phyloP scores from a whole-genome alignment of 1,140 invertebrate species.

The Pseudomyrmex dendroicus region DNA sequence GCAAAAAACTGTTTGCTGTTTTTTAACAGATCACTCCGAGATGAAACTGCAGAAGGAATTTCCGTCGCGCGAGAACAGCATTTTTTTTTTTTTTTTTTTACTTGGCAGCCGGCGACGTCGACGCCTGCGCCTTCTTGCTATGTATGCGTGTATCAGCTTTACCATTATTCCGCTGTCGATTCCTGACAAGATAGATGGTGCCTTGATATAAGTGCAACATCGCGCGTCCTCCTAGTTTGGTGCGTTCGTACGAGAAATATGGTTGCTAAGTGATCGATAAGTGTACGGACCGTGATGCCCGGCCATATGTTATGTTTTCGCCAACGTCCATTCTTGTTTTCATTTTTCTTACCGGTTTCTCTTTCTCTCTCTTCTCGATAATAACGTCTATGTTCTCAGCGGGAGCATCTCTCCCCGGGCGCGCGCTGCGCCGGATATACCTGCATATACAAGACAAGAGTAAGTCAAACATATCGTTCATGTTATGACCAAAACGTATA shows the following conservation, averaged over 20 bases:
- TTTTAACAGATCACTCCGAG: background rate
- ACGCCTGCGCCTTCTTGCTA: conserved; percentile 29
- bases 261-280: conserved; percentile 78
- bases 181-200: conserved; percentile 69
- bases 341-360: conserved; percentile 24
- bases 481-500: conserved; percentile 26
- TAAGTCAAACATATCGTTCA: conserved; percentile 29
- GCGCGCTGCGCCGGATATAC: background rate
- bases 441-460: background rate
- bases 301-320: conserved; percentile 71
- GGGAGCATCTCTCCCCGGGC: background rate
- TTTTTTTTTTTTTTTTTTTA: conserved; percentile 35
- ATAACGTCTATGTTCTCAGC: conserved; percentile 52
- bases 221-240: conserved; percentile 39
- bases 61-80: conserved; percentile 1
- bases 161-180: conserved; percentile 62
- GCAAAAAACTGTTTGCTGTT: background rate
- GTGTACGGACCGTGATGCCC: conserved; percentile 68
- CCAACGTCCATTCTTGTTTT: conserved; percentile 59
- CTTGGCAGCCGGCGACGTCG: conserved; percentile 14
- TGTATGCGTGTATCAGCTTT: conserved; percentile 54
- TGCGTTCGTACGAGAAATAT: conserved; percentile 62
- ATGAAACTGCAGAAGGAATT: background rate
- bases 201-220: conserved; percentile 65
- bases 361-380: conserved; percentile 31